Conservation (phyloP, 2,888 invertebrate genomes). For the Leucozona laternaria region DNA sequence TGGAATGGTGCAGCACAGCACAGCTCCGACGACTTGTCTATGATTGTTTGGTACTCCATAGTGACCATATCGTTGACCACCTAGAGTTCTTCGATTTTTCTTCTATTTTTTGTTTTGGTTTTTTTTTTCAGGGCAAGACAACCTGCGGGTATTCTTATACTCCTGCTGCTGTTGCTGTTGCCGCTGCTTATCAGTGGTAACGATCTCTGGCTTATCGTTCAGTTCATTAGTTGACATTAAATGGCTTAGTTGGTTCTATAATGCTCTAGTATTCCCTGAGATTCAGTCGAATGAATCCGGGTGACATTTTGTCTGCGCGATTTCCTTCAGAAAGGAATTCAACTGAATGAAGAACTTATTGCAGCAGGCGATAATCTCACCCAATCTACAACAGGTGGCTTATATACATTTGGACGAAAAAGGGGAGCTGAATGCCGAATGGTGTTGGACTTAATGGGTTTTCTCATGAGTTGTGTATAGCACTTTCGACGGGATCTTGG, state of each 20-base stretch:
- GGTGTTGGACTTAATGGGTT: conserved; percentile 54
- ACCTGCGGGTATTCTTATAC: conserved; percentile 57
- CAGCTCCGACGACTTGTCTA: conserved; percentile 43
- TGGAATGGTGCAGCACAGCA: conserved; percentile 47
- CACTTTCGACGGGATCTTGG: not conserved
- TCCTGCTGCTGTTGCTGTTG: conserved; percentile 43
- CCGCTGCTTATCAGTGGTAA: conserved; percentile 56
- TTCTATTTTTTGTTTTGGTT: not conserved
- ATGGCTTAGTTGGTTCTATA: conserved; percentile 41
- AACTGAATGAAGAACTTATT: conserved; percentile 31
- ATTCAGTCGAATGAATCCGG: conserved; percentile 38
- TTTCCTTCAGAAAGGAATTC: conserved; percentile 32
- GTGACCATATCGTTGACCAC: conserved; percentile 61
- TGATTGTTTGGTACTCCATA: conserved; percentile 28
- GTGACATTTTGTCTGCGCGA: conserved; percentile 69
- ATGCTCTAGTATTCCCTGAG: not conserved
- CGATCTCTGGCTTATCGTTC: conserved; percentile 67
- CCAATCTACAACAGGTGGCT: conserved; percentile 59
- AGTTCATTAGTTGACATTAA: conserved; percentile 71
- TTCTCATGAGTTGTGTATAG: conserved; percentile 28
- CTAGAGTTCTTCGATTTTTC: conserved; percentile 61
- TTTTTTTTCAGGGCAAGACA: conserved; percentile 14
- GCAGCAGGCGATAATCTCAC: conserved; percentile 38
- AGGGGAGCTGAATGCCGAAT: not conserved
- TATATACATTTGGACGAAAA: not conserved